A percentile compares a stretch with the other conserved stretches of the same genome.
Conservation (phyloP, 2,797 vertebrate species). For the Acropternis orthonyx region DNA sequence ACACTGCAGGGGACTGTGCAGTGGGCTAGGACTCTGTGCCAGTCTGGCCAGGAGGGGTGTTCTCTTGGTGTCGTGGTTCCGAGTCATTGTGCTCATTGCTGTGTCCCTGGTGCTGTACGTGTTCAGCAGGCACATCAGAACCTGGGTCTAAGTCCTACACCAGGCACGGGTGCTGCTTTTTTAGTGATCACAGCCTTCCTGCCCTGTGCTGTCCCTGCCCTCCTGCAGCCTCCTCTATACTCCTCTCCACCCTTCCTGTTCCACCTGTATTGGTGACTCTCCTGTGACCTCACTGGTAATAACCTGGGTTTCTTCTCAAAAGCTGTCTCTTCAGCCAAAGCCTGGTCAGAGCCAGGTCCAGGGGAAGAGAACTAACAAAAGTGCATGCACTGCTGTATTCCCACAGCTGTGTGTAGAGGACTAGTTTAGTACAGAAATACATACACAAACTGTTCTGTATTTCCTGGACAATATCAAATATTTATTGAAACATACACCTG, state of each 20-base stretch:
- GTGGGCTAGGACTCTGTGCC: background rate
- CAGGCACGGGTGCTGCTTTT: background rate
- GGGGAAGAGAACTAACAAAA: background rate
- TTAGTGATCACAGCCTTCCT: fast-evolving
- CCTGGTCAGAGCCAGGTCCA: background rate
- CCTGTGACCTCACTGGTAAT: background rate
- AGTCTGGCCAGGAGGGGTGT: background rate
- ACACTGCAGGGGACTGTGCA: fast-evolving
- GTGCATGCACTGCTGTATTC: fast-evolving
- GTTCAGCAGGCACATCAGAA: background rate
- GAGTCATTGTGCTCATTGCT: fast-evolving
- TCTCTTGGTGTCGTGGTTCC: background rate
- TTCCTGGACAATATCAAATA: background rate
- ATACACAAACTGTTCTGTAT: background rate
- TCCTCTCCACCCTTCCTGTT: background rate
- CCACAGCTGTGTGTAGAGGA: background rate
- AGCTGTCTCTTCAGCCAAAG: background rate
- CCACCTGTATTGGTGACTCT: background rate
- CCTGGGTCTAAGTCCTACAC: background rate
- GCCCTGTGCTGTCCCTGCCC: no score
- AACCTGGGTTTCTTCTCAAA: background rate
- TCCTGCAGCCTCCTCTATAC: background rate
- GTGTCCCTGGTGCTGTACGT: fast-evolving
- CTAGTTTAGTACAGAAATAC: background rate
- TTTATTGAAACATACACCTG: background rate